Evolutionary conservation across 2,113 vertebrate genomes (phyloP), one percentile per base, ranked within the genome.

Genomic region (Proteles cristata): DNA sequence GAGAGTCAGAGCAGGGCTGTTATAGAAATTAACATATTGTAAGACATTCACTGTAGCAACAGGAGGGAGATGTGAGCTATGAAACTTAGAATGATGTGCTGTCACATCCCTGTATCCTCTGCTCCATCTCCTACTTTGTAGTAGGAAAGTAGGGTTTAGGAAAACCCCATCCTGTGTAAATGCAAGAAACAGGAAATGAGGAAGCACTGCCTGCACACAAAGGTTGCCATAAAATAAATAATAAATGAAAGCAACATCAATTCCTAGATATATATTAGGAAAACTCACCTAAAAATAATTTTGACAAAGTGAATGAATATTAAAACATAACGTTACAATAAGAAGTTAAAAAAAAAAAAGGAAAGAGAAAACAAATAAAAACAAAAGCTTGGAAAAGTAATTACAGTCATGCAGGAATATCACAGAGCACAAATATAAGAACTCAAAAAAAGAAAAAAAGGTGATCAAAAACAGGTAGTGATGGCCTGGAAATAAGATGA

Each of bases 271-370:
- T 28, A 33, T 69, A 48, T 76, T 3, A 83, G 77, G 45, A 69
- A 94, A 82, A 43, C 35, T n/a, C 35, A 88, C 28, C 15, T 85
- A 43, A 35, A 95, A 96, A 79, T 80, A 21, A 19, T 48, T 93
- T 91, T 48, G 26, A 92, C 48, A 92, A 92, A 76, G 35, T 26
- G 63, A 43, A 55, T 69, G 35, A 86, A 97, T 80, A 83, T 79
- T 58, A 33, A 79, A 91, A 88, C 33, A 76, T 93, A 73, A 48
- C 25, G 5, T 69, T 81, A 55, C n/a, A 79, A 35, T 21, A 88
- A 88, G 21, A 61, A 73, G 55, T 79, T 12, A 50, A 50, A 50
- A 50, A 45, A 76, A 97, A 86, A 4, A 63, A 73, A 43, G 66
- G 65, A 33, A 58, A 80, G 65, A 76, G 58, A 87, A 89, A 79